Percentiles rank a stretch among this genome's conserved stretches.
Evolutionary conservation across 2,888 invertebrate genomes (phyloP).

Genomic region (Junonia oenone): DNA sequence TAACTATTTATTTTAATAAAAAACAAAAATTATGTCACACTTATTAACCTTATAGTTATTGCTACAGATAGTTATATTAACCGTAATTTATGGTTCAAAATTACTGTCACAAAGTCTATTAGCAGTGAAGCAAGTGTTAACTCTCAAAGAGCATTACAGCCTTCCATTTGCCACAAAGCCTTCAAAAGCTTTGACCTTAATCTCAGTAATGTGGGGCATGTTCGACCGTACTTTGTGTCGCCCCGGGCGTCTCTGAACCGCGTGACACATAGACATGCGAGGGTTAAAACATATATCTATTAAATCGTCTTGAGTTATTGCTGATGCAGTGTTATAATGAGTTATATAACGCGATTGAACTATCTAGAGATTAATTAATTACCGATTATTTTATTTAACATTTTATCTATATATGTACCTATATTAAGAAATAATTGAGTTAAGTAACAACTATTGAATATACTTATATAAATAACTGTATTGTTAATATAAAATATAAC

Average conservation of each 20-base stretch:
- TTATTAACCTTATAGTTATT: not conserved
- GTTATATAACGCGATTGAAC: no score
- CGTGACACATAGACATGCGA: not conserved
- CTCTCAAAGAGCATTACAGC: not conserved
- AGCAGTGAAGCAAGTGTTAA: not conserved
- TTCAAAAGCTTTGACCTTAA: constrained; percentile 22
- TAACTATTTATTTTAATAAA: no score
- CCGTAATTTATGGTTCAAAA: no score
- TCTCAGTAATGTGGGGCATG: constrained; percentile 8
- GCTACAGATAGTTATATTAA: not conserved
- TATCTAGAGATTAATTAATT: no score
- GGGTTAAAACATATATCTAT: not conserved
- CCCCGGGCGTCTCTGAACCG: not conserved
- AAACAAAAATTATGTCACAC: not conserved
- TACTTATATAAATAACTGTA: no score
- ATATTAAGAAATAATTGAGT: no score
- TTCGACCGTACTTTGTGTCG: not conserved
- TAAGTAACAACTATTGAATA: no score
- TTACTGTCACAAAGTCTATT: not conserved
- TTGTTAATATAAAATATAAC: no score
- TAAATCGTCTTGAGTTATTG: no score
- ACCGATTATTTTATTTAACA: no score
- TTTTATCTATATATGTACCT: no score
- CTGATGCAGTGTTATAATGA: no score
- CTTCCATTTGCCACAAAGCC: constrained; percentile 11